Evolutionary conservation across 2,113 vertebrate species (phyloP).

Genomic region (Pelobates fuscus): DNA sequence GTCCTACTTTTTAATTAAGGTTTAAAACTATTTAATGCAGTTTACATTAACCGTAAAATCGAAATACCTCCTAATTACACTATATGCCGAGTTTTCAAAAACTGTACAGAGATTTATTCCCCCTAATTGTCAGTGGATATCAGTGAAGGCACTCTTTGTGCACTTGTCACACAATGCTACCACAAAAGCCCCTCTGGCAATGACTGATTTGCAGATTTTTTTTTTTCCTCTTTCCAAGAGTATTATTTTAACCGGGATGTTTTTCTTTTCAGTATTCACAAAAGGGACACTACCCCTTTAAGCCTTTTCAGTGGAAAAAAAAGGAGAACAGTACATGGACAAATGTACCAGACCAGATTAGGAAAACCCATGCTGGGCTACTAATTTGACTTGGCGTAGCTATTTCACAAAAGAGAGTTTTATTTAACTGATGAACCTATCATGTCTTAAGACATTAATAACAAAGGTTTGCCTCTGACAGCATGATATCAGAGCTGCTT

Average conservation of each 20-base stretch:
- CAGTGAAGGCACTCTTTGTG: not conserved
- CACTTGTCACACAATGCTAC: constrained; percentile 19
- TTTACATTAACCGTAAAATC: too few species aligned
- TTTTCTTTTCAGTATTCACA: constrained; percentile 40
- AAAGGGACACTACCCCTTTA: constrained; percentile 46
- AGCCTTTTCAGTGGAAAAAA: constrained; percentile 37
- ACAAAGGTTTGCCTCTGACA: constrained; percentile 50
- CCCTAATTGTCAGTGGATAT: too few species aligned
- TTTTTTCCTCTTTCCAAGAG: constrained; percentile 25
- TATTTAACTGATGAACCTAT: constrained; percentile 52
- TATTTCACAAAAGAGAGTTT: constrained; percentile 52
- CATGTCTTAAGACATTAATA: constrained; percentile 52
- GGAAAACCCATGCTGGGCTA: constrained; percentile 48
- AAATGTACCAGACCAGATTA: constrained; percentile 52
- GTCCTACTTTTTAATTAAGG: too few species aligned
- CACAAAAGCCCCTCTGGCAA: constrained; percentile 10
- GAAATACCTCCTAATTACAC: too few species aligned
- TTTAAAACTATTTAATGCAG: too few species aligned
- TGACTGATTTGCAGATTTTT: constrained; percentile 25
- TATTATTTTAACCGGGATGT: constrained; percentile 46
- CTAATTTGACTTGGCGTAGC: constrained; percentile 51
- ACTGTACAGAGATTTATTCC: too few species aligned
- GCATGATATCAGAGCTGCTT: constrained; percentile 43
- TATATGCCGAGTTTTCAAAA: too few species aligned
- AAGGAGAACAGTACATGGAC: constrained; percentile 42